phyloP scores from a whole-genome alignment of 1,140 invertebrate species.

The Drosophila santomea region DNA sequence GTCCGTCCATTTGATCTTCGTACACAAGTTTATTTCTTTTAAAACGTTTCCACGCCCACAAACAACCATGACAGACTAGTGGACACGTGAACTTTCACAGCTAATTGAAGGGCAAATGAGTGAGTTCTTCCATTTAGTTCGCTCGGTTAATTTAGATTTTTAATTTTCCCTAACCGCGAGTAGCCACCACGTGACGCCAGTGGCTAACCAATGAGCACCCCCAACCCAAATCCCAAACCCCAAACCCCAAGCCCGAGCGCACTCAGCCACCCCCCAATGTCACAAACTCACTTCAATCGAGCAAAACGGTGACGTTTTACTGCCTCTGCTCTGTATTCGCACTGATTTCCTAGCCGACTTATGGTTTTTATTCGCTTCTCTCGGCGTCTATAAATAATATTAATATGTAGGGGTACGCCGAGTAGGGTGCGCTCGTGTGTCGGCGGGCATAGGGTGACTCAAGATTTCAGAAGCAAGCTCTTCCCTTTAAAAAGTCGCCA shows the following conservation, averaged over 20 bases:
- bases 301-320: conserved; percentile 35
- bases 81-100: no score
- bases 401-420: conserved; percentile 31
- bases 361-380: conserved; percentile 54
- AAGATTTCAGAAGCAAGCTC: conserved; percentile 26
- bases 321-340: conserved; percentile 28
- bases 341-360: conserved; percentile 57
- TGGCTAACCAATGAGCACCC: conserved; percentile 5
- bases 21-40: no score
- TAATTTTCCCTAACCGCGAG: conserved; percentile 61
- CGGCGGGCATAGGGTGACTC: conserved; percentile 64
- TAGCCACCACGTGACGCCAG: conserved; percentile 62
- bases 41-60: no score
- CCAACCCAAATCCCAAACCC: background rate
- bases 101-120: no score
- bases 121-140: background rate
- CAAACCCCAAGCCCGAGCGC: background rate
- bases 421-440: conserved; percentile 7
- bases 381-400: conserved; percentile 69
- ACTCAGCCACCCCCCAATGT: conserved; percentile 6
- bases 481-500: conserved; percentile 18
- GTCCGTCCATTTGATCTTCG: no score
- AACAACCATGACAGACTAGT: no score
- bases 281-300: conserved; percentile 25
- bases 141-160: conserved; percentile 70